phyloP scores from a whole-genome alignment of 1,140 invertebrate species.

The Maconellicoccus hirsutus region DNA sequence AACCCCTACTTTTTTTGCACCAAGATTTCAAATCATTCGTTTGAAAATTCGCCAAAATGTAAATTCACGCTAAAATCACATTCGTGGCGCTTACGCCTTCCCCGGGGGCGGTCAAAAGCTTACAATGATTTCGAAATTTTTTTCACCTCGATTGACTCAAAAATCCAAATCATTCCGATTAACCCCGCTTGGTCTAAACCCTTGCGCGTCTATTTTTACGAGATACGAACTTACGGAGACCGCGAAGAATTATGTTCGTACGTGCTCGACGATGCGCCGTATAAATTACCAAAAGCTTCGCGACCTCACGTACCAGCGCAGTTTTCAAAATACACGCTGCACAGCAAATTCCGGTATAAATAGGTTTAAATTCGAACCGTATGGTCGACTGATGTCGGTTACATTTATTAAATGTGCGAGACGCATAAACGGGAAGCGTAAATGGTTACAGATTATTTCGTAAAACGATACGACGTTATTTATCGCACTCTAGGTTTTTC shows the following conservation, averaged over 20 bases:
- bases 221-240: no score
- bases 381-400: neutral
- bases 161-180: no score
- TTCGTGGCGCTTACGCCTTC: no score
- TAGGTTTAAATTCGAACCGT: neutral
- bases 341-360: neutral
- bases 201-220: no score
- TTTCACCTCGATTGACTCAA: no score
- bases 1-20: no score
- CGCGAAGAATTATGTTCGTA: neutral
- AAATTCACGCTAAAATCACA: no score
- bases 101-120: no score
- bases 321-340: neutral
- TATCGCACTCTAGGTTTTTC: neutral
- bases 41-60: no score
- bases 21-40: no score
- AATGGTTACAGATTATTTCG: neutral
- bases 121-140: no score
- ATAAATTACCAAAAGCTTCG: slow-evolving; percentile 1
- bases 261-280: neutral
- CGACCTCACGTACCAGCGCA: neutral
- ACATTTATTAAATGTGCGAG: neutral
- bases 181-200: no score
- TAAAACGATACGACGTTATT: neutral
- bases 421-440: neutral